These are phyloP conservation scores for Zygogramma bicolorata DNA, from an alignment of 2,888 invertebrate species.

Conservation along the genomic window DNA sequence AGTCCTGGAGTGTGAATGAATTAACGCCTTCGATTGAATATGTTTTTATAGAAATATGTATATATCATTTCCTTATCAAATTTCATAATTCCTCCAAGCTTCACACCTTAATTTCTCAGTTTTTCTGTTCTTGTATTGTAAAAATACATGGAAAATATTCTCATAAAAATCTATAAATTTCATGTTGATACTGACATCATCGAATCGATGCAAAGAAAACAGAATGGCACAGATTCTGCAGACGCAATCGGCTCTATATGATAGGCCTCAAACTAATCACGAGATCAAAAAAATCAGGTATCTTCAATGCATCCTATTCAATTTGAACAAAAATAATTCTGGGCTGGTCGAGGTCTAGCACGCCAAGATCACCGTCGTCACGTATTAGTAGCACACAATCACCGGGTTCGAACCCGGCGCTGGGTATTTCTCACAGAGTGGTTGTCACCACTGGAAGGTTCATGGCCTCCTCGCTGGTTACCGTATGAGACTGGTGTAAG, in stretches of 20 bases:
- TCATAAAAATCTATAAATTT: neutral
- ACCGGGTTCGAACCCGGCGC: conserved; percentile 69
- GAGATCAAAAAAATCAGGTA: conserved; percentile 50
- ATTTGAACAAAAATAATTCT: conserved; percentile 66
- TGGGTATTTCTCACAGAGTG: conserved; percentile 70
- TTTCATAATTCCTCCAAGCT: neutral
- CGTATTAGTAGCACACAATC: conserved; percentile 67
- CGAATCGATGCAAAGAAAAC: conserved; percentile 17
- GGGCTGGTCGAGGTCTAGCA: conserved; percentile 58
- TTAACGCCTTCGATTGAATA: neutral
- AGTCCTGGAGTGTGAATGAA: neutral
- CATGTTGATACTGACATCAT: neutral
- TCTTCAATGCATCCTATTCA: conserved; percentile 51
- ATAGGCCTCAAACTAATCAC: conserved; percentile 30
- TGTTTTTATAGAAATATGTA: neutral
- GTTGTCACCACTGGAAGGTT: conserved; percentile 66
- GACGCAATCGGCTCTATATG: conserved; percentile 42
- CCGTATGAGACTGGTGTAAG: conserved; percentile 59
- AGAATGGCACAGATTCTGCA: conserved; percentile 51
- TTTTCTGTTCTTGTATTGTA: neutral
- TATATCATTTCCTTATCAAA: neutral
- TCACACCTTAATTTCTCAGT: neutral
- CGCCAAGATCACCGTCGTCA: conserved; percentile 65
- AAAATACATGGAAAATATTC: neutral
- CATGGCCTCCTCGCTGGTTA: conserved; percentile 63